A percentile compares a stretch with the other conserved stretches of the same genome.
Conservation (phyloP, 1,140 invertebrate genomes). For the Octopus bimaculoides region DNA sequence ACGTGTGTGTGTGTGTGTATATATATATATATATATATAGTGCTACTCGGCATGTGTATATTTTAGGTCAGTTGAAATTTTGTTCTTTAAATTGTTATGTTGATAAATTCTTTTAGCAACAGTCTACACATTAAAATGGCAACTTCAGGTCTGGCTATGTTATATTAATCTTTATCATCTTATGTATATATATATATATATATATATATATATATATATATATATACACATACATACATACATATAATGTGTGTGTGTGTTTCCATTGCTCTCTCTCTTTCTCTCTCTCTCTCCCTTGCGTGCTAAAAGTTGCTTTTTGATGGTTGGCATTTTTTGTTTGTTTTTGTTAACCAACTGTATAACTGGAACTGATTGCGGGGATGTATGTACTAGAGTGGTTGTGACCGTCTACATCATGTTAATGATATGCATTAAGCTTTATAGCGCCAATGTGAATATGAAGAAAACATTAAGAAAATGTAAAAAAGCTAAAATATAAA, state of each 20-base stretch:
- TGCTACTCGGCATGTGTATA: background rate
- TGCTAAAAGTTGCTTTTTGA: background rate
- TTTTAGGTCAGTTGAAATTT: background rate
- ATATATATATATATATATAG: background rate
- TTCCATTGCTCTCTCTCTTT: background rate
- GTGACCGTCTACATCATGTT: no score
- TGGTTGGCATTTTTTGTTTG: background rate
- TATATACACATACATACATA: constrained; percentile 1
- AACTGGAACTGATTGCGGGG: background rate
- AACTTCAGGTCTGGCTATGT: background rate
- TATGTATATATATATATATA: background rate
- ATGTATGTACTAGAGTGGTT: background rate
- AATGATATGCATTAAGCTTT: no score
- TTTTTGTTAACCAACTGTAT: background rate
- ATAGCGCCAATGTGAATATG: no score
- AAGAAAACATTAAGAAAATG: no score
- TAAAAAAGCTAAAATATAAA: no score
- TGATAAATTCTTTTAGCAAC: background rate
- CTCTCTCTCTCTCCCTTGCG: background rate
- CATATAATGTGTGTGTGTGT: background rate
- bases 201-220: constrained; percentile 2
- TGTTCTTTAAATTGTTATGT: background rate
- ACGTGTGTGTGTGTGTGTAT: background rate
- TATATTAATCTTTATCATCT: background rate
- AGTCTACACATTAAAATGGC: background rate